Conservation (phyloP, 37 sponge, comb jelly and placozoan genomes). For the Agelas oroides region DNA sequence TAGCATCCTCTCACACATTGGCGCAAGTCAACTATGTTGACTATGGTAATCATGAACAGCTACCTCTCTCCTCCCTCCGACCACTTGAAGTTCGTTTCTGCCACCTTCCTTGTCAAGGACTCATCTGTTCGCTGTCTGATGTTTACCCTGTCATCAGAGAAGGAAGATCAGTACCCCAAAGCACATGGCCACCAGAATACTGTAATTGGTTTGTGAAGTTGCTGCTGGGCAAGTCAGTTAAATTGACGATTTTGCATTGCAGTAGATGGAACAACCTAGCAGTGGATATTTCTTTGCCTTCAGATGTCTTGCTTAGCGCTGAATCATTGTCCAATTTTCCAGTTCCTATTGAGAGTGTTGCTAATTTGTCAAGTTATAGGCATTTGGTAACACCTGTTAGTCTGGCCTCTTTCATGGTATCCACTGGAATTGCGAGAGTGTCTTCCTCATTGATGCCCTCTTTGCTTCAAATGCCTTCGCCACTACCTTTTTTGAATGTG, state of each 20-base stretch:
- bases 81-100: background rate
- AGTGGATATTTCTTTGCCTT: background rate
- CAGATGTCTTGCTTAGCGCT: conserved; percentile 1
- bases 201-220: background rate
- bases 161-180: no score
- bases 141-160: background rate
- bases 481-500: no score
- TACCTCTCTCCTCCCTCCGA: background rate
- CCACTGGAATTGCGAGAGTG: background rate
- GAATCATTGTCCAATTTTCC: background rate
- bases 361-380: background rate
- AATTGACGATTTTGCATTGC: background rate
- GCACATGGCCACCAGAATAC: no score
- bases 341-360: background rate
- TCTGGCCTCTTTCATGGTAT: background rate
- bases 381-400: background rate
- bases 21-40: background rate
- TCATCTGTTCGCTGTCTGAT: background rate
- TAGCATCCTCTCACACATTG: background rate
- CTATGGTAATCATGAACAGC: background rate
- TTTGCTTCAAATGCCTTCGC: no score
- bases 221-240: background rate
- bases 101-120: background rate
- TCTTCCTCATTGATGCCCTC: no score
- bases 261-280: background rate